A percentile compares a stretch with the other conserved stretches of the same genome.
phyloP scores from a whole-genome alignment of 2,888 invertebrate genomes.

The Yponomeuta sedellus region DNA sequence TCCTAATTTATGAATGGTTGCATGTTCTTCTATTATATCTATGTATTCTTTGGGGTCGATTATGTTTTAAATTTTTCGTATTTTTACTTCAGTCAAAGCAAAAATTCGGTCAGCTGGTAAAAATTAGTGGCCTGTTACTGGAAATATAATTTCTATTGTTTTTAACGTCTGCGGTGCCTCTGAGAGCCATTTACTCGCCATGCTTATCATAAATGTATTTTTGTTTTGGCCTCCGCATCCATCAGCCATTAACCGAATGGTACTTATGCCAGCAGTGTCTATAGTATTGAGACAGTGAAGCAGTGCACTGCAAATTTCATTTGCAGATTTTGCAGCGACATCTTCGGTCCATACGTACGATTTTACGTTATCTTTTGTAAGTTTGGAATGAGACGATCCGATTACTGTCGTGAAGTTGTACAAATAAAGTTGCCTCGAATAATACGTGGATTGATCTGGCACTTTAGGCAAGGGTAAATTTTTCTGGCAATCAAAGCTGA shows the following conservation, averaged over 20 bases:
- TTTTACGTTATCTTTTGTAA: constrained; percentile 23
- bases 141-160: constrained; percentile 26
- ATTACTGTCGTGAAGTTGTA: constrained; percentile 21
- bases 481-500: constrained; percentile 11
- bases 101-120: constrained; percentile 18
- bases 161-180: constrained; percentile 17
- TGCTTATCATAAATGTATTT: constrained; percentile 26
- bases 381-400: constrained; percentile 6
- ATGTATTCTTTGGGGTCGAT: constrained; percentile 16
- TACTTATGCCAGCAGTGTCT: constrained; percentile 16
- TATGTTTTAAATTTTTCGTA: no score
- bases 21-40: constrained; percentile 16
- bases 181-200: constrained; percentile 24
- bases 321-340: constrained; percentile 21
- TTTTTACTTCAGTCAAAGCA: constrained; percentile 17
- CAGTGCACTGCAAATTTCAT: constrained; percentile 25
- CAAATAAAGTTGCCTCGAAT: constrained; percentile 20
- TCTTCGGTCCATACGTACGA: constrained; percentile 26
- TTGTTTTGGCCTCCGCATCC: constrained; percentile 28
- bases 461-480: constrained; percentile 20
- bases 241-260: constrained; percentile 17
- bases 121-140: constrained; percentile 23
- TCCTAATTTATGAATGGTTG: constrained; percentile 15
- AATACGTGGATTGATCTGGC: constrained; percentile 20
- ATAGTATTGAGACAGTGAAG: constrained; percentile 22